phyloP scores from a whole-genome alignment of 2,888 invertebrate genomes.

The Lithodes maja region DNA sequence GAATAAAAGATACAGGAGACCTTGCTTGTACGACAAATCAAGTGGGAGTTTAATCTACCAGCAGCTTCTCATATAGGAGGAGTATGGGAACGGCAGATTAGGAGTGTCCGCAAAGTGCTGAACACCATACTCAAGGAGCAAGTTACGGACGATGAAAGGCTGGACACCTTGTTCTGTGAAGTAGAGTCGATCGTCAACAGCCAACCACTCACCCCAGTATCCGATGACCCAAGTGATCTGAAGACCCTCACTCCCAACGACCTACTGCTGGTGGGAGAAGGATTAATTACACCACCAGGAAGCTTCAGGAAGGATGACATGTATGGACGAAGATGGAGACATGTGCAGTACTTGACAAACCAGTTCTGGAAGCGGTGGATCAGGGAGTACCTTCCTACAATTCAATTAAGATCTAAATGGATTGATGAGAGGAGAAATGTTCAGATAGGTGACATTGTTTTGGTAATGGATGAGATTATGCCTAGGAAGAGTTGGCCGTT shows the following conservation, averaged over 20 bases:
- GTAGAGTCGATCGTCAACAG: neutral
- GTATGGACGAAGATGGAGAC: neutral
- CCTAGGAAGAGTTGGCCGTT: no score
- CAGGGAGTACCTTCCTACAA: neutral
- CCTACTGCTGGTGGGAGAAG: neutral
- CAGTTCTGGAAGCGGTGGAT: constrained; percentile 14
- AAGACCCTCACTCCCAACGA: neutral
- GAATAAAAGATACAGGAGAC: no score
- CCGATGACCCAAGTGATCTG: neutral
- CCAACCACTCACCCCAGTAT: neutral
- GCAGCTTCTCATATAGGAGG: neutral
- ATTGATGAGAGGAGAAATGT: neutral
- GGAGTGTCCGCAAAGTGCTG: neutral
- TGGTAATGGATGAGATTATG: constrained; percentile 10
- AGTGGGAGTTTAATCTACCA: no score
- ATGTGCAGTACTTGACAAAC: neutral
- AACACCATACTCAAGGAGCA: neutral
- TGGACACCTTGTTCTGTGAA: neutral
- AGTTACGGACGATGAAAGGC: neutral
- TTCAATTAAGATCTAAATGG: neutral
- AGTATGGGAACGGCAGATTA: constrained; percentile 11
- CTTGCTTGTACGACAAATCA: no score
- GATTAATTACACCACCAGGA: neutral
- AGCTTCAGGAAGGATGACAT: neutral
- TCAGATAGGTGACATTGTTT: neutral